A percentile compares a stretch with the other conserved stretches of the same genome.
Conservation (phyloP, 1,140 invertebrate genomes). For the Drosophila sulfurigaster region DNA sequence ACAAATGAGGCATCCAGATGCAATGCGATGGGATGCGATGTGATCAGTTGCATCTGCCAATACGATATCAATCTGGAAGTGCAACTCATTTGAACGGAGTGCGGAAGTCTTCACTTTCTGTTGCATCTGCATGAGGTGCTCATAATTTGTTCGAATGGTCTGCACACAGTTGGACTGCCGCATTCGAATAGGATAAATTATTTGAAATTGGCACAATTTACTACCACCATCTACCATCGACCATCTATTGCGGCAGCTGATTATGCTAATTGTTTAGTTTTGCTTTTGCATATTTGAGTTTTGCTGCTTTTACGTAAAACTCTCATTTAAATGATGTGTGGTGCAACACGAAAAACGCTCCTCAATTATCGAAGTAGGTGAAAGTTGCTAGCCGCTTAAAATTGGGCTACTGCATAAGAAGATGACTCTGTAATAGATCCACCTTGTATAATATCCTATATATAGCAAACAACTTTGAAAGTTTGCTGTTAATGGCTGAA, state of each 20-base stretch:
- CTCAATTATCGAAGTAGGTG: conserved; percentile 31
- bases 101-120: conserved; percentile 36
- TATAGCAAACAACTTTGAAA: neutral
- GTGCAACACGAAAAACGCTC: conserved; percentile 18
- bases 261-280: conserved; percentile 71
- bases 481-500: too few species aligned
- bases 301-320: conserved; percentile 62
- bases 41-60: conserved; percentile 29
- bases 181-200: conserved; percentile 48
- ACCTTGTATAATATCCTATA: too few species aligned
- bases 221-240: conserved; percentile 17
- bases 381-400: conserved; percentile 30
- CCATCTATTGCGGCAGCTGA: conserved; percentile 61
- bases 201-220: conserved; percentile 74
- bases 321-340: conserved; percentile 39
- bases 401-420: neutral
- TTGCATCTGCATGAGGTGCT: conserved; percentile 22
- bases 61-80: conserved; percentile 31
- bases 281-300: conserved; percentile 35
- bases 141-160: conserved; percentile 48
- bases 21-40: neutral
- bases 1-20: conserved; percentile 17
- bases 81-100: conserved; percentile 20
- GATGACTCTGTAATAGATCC: neutral
- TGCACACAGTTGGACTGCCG: conserved; percentile 25